Percentiles rank a stretch among this genome's conserved stretches.
These are phyloP conservation scores for Venusia cambrica DNA, from an alignment of 2,888 invertebrate species.

Conservation along the genomic window DNA sequence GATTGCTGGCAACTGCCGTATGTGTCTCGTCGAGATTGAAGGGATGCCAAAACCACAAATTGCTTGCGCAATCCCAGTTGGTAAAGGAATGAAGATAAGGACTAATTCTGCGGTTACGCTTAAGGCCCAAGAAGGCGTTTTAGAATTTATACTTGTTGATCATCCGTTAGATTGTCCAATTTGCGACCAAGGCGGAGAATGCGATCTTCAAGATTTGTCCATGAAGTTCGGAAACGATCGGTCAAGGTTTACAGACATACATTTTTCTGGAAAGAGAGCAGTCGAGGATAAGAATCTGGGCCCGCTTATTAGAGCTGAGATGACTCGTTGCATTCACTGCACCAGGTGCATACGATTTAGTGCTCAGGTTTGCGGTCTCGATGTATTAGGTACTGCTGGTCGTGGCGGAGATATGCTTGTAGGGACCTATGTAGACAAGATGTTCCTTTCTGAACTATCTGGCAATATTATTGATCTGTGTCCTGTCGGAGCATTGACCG, in stretches of 20 bases:
- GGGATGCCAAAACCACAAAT: constrained; percentile 97
- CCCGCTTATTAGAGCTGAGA: constrained; percentile 96
- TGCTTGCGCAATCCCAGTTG: constrained; percentile 98
- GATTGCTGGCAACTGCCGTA: constrained; percentile 98
- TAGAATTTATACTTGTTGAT: constrained; percentile 98
- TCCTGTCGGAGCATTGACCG: constrained; percentile 98
- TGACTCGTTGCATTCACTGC: constrained; percentile 99
- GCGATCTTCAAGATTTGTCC: constrained; percentile 97
- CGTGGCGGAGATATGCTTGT: constrained; percentile 98
- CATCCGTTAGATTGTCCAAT: constrained; percentile 99
- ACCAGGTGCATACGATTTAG: constrained; percentile 98
- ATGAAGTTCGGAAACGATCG: constrained; percentile 98
- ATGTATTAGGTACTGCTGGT: constrained; percentile 95
- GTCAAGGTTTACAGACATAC: constrained; percentile 94
- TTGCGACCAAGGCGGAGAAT: constrained; percentile 98
- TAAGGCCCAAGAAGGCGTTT: constrained; percentile 87
- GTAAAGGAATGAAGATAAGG: constrained; percentile 97
- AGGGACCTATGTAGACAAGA: constrained; percentile 98
- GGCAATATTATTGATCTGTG: constrained; percentile 99
- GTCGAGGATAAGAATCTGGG: constrained; percentile 98
- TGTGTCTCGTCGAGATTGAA: constrained; percentile 99
- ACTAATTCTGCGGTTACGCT: constrained; percentile 94
- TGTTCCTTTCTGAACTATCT: constrained; percentile 97
- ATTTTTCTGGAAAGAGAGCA: constrained; percentile 94
- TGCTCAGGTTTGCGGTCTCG: constrained; percentile 97